Percentiles rank a stretch among this genome's conserved stretches.
These are phyloP conservation scores for Phaonia tiefii DNA, from an alignment of 2,888 invertebrate genomes.

Conservation along the genomic window DNA sequence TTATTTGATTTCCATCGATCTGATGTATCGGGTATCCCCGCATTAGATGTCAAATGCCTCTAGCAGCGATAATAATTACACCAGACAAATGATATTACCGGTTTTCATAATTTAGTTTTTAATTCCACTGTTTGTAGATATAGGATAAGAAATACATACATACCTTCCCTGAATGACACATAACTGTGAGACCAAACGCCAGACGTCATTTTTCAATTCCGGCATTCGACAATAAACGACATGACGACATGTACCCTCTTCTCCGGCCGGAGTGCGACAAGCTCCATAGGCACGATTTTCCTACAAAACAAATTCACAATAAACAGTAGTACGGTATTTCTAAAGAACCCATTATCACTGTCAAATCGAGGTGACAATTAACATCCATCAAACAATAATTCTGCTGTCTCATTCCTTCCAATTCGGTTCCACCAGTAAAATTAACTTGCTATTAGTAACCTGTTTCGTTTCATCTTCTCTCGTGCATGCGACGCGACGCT, in stretches of 20 bases:
- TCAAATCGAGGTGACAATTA: constrained; percentile 34
- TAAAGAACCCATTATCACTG: constrained; percentile 24
- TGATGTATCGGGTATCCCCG: too few relatives aligned
- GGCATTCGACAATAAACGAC: constrained; percentile 83
- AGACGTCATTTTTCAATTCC: constrained; percentile 83
- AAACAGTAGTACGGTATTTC: constrained; percentile 7
- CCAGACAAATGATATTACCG: too few relatives aligned
- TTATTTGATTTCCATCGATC: too few relatives aligned
- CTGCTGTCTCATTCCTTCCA: not conserved
- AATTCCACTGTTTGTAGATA: too few relatives aligned
- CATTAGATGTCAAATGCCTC: too few relatives aligned
- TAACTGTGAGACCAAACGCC: constrained; percentile 84
- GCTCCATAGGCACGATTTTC: constrained; percentile 83
- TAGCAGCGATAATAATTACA: too few relatives aligned
- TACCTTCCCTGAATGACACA: constrained; percentile 85
- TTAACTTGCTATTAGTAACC: too few relatives aligned
- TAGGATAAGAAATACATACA: too few relatives aligned
- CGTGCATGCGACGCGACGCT: too few relatives aligned
- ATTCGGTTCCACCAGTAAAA: too few relatives aligned
- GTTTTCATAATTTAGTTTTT: too few relatives aligned
- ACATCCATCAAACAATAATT: constrained; percentile 4
- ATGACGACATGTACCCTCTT: constrained; percentile 86
- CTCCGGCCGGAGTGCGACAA: constrained; percentile 83
- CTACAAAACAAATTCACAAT: constrained; percentile 77
- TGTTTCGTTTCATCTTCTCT: too few relatives aligned